A percentile compares a stretch with the other conserved stretches of the same genome.
phyloP scores from a whole-genome alignment of 2,113 vertebrate genomes.

The Promerops cafer region DNA sequence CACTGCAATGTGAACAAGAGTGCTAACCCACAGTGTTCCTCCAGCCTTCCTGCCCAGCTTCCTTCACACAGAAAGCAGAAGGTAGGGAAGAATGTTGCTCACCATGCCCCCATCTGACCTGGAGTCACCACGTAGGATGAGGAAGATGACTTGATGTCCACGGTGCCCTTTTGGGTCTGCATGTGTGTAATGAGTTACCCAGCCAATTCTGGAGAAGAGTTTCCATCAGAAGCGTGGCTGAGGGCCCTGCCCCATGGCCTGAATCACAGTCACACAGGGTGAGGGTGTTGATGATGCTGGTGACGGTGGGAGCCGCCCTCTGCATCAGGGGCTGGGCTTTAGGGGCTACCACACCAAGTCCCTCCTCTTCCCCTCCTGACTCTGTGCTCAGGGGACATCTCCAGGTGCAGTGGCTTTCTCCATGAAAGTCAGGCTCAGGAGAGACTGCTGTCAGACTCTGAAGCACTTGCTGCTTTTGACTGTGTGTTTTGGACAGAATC shows the following conservation, averaged over 20 bases:
- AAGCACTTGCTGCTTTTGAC: neutral
- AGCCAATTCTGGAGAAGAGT: neutral
- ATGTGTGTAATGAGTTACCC: neutral
- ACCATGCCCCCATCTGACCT: neutral
- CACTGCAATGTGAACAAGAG: neutral
- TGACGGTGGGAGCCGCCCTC: rapidly evolving
- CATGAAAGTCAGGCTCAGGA: rapidly evolving
- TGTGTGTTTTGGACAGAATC: neutral
- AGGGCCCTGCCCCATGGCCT: neutral
- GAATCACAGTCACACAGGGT: neutral
- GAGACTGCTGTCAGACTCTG: neutral
- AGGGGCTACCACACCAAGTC: neutral
- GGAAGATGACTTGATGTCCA: neutral
- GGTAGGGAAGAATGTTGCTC: neutral
- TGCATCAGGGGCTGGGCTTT: neutral
- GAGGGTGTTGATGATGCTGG: rapidly evolving
- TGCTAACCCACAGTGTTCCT: neutral
- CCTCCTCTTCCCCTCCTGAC: neutral
- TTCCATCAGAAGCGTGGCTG: neutral
- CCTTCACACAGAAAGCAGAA: neutral
- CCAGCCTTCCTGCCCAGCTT: neutral
- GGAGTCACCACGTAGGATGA: rapidly evolving
- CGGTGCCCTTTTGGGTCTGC: neutral
- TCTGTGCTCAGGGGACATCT: neutral
- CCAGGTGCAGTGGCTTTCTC: neutral